These are phyloP conservation scores for Archocentrus centrarchus DNA, from an alignment of 2,113 vertebrate species.

Conservation along the genomic window DNA sequence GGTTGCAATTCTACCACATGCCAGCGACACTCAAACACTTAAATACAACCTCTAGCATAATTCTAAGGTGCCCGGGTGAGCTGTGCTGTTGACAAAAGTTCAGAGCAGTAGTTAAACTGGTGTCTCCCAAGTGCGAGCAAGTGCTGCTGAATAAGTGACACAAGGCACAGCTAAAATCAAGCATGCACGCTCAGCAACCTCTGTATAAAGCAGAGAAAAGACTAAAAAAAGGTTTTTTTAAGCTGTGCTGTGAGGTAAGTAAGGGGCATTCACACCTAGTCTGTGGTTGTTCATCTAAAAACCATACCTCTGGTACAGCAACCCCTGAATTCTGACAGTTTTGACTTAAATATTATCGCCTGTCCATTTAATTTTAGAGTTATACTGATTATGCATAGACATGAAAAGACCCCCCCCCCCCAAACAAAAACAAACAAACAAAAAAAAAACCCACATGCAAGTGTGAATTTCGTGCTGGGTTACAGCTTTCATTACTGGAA, in stretches of 20 bases:
- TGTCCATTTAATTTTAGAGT: not conserved
- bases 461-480: not conserved
- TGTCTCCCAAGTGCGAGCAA: constrained; percentile 19
- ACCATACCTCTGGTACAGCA: not conserved
- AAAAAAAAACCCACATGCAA: not conserved
- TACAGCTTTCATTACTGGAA: not conserved
- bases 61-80: constrained; percentile 12
- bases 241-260: not conserved
- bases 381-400: not conserved
- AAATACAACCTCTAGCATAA: constrained; percentile 28
- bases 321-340: not conserved
- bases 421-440: too few species aligned
- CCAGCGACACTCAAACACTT: constrained; percentile 7
- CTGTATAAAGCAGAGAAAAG: constrained; percentile 7
- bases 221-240: not conserved
- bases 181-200: constrained; percentile 10
- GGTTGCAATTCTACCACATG: constrained; percentile 5
- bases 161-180: constrained; percentile 6
- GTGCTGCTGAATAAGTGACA: constrained; percentile 15
- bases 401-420: not conserved
- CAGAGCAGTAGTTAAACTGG: constrained; percentile 27
- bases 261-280: constrained; percentile 1
- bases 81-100: constrained; percentile 21
- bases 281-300: constrained; percentile 23
- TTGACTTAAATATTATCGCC: not conserved